A percentile compares a stretch with the other conserved stretches of the same genome.
Evolutionary conservation across 2,888 invertebrate genomes (phyloP).

Genomic region (Nomada hirtipes): DNA sequence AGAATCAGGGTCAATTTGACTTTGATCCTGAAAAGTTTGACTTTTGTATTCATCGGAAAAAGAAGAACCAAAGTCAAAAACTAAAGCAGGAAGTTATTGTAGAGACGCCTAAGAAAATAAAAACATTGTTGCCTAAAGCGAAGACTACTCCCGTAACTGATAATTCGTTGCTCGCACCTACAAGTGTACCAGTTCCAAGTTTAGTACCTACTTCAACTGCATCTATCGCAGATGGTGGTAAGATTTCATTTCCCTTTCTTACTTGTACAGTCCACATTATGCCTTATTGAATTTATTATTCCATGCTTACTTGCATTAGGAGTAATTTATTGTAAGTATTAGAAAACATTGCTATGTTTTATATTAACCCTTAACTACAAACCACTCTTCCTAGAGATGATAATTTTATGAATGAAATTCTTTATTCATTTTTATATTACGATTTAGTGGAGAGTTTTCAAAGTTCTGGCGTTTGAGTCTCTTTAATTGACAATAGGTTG

Average conservation of each 20-base stretch:
- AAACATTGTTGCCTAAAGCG: conserved; percentile 80
- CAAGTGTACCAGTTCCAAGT: conserved; percentile 47
- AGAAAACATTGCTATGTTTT: conserved; percentile 84
- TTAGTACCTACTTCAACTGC: conserved; percentile 62
- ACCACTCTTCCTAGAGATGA: too few relatives aligned
- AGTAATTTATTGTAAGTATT: conserved; percentile 78
- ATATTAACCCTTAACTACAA: conserved; percentile 47
- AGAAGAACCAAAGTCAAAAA: conserved; percentile 71
- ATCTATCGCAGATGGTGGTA: conserved; percentile 77
- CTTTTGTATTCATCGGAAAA: conserved; percentile 86
- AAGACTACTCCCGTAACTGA: conserved; percentile 69
- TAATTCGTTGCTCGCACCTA: conserved; percentile 48
- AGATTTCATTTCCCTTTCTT: conserved; percentile 42
- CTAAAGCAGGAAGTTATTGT: conserved; percentile 67
- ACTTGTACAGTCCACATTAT: conserved; percentile 24
- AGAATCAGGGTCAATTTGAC: conserved; percentile 82
- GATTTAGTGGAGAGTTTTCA: too few relatives aligned
- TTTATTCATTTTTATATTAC: too few relatives aligned
- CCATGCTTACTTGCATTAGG: conserved; percentile 66
- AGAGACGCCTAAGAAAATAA: conserved; percentile 80
- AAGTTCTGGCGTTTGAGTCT: too few relatives aligned
- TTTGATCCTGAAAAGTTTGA: conserved; percentile 87
- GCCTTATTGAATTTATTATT: conserved; percentile 45
- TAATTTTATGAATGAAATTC: too few relatives aligned
- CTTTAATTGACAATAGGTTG: too few relatives aligned